Evolutionary conservation across 2,113 vertebrate species (phyloP).

Genomic region (Xenopus borealis): DNA sequence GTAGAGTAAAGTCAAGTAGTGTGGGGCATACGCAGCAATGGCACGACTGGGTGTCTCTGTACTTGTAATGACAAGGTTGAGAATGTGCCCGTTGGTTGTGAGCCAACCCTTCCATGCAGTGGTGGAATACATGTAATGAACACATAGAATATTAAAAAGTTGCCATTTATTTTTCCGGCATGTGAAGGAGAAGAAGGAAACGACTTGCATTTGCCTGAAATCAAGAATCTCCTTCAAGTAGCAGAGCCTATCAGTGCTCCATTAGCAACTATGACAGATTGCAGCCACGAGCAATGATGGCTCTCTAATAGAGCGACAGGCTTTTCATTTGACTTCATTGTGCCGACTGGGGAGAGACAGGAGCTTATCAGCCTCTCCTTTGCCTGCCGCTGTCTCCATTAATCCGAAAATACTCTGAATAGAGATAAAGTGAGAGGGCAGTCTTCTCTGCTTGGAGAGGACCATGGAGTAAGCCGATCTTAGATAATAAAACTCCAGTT

Average conservation of each 20-base stretch:
- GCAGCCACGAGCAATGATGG: conserved; percentile 1
- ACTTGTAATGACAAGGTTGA: too few species aligned
- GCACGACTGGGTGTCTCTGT: too few species aligned
- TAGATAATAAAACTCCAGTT: too few species aligned
- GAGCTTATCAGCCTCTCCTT: conserved; percentile 1
- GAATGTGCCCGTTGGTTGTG: too few species aligned
- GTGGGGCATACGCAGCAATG: too few species aligned
- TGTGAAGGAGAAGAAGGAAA: background rate
- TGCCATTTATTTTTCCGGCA: background rate
- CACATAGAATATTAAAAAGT: background rate
- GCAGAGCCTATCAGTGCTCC: background rate
- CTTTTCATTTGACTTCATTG: conserved; percentile 15
- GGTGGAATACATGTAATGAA: background rate
- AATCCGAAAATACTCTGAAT: conserved; percentile 4
- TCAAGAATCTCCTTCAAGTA: background rate
- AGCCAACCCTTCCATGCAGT: too few species aligned
- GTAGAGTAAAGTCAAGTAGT: too few species aligned
- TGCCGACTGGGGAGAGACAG: conserved; percentile 9
- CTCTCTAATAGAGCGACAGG: background rate
- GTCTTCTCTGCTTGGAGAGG: background rate
- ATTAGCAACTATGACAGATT: conserved; percentile 11
- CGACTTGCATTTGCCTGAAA: background rate
- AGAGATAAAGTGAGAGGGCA: conserved; percentile 10
- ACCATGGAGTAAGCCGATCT: background rate
- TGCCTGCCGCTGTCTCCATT: background rate